Conservation (phyloP, 2,888 invertebrate species). For the Geophilus truncorum region DNA sequence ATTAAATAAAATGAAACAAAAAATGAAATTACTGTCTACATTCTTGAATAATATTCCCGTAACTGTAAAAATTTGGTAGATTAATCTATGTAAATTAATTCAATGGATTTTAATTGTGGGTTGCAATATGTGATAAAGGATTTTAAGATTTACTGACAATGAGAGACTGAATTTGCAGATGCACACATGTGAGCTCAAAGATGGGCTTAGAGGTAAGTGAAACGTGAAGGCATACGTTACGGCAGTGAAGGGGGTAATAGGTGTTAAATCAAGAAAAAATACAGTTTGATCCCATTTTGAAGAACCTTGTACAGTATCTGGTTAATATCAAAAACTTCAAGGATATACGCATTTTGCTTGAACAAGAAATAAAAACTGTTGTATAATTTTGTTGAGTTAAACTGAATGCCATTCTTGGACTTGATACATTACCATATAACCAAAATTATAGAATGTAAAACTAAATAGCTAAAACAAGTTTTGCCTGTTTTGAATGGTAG, state of each 20-base stretch:
- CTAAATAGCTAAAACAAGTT: background rate
- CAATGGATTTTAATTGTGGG: background rate
- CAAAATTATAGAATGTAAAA: background rate
- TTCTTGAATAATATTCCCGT: background rate
- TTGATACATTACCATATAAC: slow-evolving; percentile 17
- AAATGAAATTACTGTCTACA: background rate
- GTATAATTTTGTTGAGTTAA: background rate
- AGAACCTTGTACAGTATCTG: background rate
- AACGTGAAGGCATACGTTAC: slow-evolving; percentile 13
- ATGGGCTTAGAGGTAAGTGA: background rate
- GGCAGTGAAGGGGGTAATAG: slow-evolving; percentile 13
- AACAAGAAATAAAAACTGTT: background rate
- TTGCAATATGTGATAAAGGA: background rate
- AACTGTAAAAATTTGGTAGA: background rate
- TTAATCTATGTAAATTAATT: background rate
- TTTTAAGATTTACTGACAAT: background rate
- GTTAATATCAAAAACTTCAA: background rate
- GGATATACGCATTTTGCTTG: background rate
- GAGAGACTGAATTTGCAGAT: background rate
- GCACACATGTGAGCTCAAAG: background rate
- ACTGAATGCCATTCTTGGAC: background rate
- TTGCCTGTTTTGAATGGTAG: slow-evolving; percentile 6
- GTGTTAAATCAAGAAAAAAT: background rate
- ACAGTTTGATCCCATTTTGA: background rate
- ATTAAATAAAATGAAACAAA: background rate